These are phyloP conservation scores for Isaurus tuberculatus DNA, from an alignment of 92 coral and sea anemone species.

Conservation along the genomic window DNA sequence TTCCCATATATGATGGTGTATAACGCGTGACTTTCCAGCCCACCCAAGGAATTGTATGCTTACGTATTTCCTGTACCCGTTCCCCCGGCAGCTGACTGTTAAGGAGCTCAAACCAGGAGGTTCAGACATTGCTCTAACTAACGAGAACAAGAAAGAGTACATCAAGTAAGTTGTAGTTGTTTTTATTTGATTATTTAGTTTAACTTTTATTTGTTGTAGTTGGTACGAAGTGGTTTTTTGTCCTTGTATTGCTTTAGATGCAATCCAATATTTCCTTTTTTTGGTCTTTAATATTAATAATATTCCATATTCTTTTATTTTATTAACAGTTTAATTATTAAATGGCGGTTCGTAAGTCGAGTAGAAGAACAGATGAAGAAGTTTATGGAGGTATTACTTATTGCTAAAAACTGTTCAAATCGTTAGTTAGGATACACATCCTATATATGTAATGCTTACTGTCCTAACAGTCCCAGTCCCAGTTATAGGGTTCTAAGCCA, in stretches of 20 bases:
- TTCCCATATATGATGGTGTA: too few relatives aligned
- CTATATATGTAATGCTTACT: too few relatives aligned
- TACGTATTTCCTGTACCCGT: neutral
- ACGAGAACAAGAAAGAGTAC: constrained; percentile 91
- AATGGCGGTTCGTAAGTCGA: constrained; percentile 98
- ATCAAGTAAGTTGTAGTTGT: constrained; percentile 77
- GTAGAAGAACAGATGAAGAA: constrained; percentile 98
- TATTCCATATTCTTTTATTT: neutral
- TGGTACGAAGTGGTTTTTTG: neutral
- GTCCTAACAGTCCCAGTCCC: too few relatives aligned
- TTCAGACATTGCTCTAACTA: constrained; percentile 81
- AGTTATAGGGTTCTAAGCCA: too few relatives aligned
- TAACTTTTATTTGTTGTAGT: too few relatives aligned
- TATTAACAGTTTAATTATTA: constrained; percentile 80
- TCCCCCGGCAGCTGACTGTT: constrained; percentile 54
- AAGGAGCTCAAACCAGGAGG: constrained; percentile 94
- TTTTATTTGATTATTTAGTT: too few relatives aligned
- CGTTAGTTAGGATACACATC: too few relatives aligned
- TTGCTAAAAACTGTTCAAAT: neutral
- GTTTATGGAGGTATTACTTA: constrained; percentile 84
- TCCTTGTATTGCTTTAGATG: neutral
- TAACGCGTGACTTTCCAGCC: neutral
- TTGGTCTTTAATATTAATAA: too few relatives aligned
- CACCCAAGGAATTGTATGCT: neutral
- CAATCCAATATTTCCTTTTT: too few relatives aligned